These are phyloP conservation scores for Tetragonula carbonaria DNA, from an alignment of 2,888 invertebrate genomes.

Conservation along the genomic window DNA sequence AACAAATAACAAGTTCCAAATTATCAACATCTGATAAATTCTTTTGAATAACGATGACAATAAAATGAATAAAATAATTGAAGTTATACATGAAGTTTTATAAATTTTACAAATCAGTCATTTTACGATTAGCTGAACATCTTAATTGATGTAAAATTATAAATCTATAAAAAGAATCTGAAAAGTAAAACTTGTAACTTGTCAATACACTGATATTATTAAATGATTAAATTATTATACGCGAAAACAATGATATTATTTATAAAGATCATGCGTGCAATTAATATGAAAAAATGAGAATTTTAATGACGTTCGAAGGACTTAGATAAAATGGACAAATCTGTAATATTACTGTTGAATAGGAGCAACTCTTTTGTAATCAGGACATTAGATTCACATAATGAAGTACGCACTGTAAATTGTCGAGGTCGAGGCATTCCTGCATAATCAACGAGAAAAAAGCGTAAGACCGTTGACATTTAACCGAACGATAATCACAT, in stretches of 20 bases:
- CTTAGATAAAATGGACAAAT: background rate
- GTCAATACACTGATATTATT: background rate
- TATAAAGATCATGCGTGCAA: background rate
- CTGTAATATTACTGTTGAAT: conserved; percentile 19
- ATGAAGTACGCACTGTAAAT: conserved; percentile 70
- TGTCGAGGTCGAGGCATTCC: conserved; percentile 64
- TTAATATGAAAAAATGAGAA: background rate
- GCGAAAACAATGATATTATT: background rate
- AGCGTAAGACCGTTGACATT: conserved; percentile 76
- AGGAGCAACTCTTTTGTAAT: conserved; percentile 64
- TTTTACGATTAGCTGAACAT: too few relatives aligned
- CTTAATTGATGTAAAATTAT: background rate
- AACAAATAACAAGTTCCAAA: background rate
- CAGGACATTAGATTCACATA: conserved; percentile 63
- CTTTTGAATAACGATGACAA: background rate
- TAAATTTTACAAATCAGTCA: background rate
- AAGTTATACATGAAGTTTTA: background rate
- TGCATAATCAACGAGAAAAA: conserved; percentile 69
- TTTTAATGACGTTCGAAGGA: background rate
- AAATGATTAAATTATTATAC: background rate
- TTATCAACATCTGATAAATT: background rate
- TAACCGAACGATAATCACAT: conserved; percentile 75
- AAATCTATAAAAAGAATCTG: background rate
- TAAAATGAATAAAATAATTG: background rate
- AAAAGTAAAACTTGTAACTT: background rate